A percentile compares a stretch with the other conserved stretches of the same genome.
Evolutionary conservation across 2,113 vertebrate species (phyloP).

Genomic region (Stigmatopora argus): DNA sequence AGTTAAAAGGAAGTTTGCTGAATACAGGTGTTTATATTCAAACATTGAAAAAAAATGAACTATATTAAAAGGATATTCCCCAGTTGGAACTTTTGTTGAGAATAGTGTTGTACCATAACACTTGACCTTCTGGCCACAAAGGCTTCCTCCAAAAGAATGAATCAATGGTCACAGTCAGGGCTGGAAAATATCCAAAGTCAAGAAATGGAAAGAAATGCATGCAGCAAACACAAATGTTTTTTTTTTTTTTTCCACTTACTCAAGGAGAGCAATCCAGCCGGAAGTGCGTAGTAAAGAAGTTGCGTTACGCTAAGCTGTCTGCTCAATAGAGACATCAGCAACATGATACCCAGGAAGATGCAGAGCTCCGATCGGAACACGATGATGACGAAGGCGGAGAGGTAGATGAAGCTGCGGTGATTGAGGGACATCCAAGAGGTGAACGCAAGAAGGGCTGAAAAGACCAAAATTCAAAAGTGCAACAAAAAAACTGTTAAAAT

Average conservation of each 20-base stretch:
- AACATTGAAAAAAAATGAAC: not conserved
- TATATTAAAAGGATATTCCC: constrained; percentile 89
- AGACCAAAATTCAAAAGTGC: not conserved
- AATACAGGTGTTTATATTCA: not conserved
- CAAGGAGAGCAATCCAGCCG: constrained; percentile 79
- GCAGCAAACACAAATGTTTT: not conserved
- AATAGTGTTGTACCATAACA: constrained; percentile 92
- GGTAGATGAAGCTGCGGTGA: constrained; percentile 76
- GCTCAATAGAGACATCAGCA: constrained; percentile 74
- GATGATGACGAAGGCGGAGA: constrained; percentile 84
- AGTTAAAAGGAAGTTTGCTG: constrained; percentile 76
- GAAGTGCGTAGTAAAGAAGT: constrained; percentile 74
- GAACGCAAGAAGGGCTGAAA: constrained; percentile 80
- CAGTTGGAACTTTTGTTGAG: constrained; percentile 93
- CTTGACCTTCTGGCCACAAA: constrained; percentile 91
- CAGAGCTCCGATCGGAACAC: constrained; percentile 88
- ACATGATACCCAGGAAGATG: constrained; percentile 83
- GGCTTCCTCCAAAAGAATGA: constrained; percentile 83
- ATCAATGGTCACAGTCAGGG: constrained; percentile 81
- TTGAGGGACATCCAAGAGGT: constrained; percentile 83
- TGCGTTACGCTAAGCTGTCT: constrained; percentile 68
- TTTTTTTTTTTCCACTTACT: constrained; percentile 66
- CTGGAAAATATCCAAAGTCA: constrained; percentile 59
- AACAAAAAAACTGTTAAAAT: not conserved
- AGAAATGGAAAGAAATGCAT: not conserved